These are phyloP conservation scores for Sussaba pulchella DNA, from an alignment of 2,888 invertebrate species.

Conservation along the genomic window DNA sequence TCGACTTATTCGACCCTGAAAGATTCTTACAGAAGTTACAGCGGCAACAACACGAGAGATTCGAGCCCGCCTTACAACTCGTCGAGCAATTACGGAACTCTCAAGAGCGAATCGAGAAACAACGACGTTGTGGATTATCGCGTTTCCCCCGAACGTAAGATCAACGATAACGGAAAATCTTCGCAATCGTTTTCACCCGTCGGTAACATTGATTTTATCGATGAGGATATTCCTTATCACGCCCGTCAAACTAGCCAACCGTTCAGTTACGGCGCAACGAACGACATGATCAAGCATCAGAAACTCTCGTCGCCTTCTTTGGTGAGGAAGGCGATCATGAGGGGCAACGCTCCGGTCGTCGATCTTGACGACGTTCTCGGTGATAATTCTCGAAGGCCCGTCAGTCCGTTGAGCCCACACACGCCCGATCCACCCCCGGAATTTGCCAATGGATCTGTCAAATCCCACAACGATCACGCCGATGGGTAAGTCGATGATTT, in stretches of 20 bases:
- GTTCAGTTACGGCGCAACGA: conserved; percentile 93
- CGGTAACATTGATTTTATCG: conserved; percentile 86
- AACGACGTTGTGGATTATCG: conserved; percentile 76
- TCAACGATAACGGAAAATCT: conserved; percentile 66
- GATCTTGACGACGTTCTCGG: conserved; percentile 82
- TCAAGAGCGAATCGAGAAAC: conserved; percentile 77
- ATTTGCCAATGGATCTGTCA: conserved; percentile 78
- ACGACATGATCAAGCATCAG: conserved; percentile 90
- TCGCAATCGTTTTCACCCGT: conserved; percentile 79
- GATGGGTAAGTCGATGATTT: conserved; percentile 76
- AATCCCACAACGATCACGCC: conserved; percentile 72
- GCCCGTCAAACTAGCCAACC: conserved; percentile 95
- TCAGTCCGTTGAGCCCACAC: conserved; percentile 76
- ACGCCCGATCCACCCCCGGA: conserved; percentile 80
- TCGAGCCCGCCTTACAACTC: conserved; percentile 79
- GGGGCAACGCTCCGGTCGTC: conserved; percentile 79
- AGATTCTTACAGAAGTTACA: conserved; percentile 81
- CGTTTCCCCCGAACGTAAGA: conserved; percentile 75
- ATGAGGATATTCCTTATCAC: conserved; percentile 94
- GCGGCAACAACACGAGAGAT: conserved; percentile 75
- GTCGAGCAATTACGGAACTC: conserved; percentile 78
- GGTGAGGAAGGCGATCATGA: conserved; percentile 89
- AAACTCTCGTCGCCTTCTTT: conserved; percentile 93
- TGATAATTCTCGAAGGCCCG: conserved; percentile 76
- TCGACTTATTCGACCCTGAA: conserved; percentile 81